Conservation (phyloP, 2,888 invertebrate species). For the Parochlus steinenii region DNA sequence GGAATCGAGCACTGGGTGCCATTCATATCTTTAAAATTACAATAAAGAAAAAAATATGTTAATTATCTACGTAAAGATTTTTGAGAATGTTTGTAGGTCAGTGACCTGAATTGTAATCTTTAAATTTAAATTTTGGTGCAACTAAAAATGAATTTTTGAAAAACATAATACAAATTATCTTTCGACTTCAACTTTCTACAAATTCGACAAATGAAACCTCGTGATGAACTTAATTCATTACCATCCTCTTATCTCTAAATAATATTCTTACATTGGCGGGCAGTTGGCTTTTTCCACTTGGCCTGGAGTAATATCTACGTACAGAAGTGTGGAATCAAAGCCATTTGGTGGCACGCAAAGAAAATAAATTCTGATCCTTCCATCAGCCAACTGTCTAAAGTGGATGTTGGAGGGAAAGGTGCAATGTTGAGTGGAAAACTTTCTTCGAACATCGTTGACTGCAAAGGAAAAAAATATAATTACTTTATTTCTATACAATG, state of each 20-base stretch:
- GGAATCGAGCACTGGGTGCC: conserved; percentile 70
- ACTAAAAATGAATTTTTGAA: too few relatives aligned
- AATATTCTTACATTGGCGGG: conserved; percentile 13
- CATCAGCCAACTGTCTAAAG: conserved; percentile 61
- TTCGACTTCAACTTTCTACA: conserved; percentile 1
- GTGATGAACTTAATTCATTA: conserved; percentile 6
- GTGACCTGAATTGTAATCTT: background rate
- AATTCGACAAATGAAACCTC: background rate
- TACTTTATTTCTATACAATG: too few relatives aligned
- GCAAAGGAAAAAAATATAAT: too few relatives aligned
- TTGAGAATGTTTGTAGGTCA: background rate
- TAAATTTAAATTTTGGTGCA: too few relatives aligned
- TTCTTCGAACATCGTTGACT: conserved; percentile 64
- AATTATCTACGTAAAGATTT: background rate
- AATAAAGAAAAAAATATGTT: conserved; percentile 2
- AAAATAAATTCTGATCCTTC: conserved; percentile 75
- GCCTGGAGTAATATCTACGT: conserved; percentile 59
- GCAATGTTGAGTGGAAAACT: conserved; percentile 58
- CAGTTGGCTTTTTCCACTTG: conserved; percentile 32
- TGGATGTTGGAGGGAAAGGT: conserved; percentile 71
- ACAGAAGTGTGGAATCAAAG: conserved; percentile 79
- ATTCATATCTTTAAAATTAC: conserved; percentile 40
- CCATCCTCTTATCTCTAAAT: too few relatives aligned
- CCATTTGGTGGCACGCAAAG: conserved; percentile 73
- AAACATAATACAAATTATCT: too few relatives aligned